Evolutionary conservation across 2,797 vertebrate genomes (phyloP), one percentile per base, ranked within the genome.

Genomic region (Rhinichthys osculus): DNA sequence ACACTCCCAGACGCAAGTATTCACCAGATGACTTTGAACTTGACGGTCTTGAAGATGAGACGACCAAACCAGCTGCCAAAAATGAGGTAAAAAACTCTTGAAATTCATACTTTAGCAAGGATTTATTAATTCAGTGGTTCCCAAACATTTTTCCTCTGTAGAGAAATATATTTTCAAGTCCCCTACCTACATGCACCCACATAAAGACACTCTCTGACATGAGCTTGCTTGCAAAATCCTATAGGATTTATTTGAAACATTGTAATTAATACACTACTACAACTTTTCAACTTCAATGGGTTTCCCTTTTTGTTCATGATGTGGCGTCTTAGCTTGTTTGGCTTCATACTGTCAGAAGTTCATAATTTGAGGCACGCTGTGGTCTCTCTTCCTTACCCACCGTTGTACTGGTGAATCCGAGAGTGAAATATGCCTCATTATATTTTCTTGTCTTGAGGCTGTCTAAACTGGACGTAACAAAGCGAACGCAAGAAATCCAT

Each of bases 21-120:
- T 94, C 96, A 23, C 85, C 90, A 33, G 95, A 94, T 74, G 96
- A 96, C 84, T 96, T 96, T 92, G 95, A 96, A 76, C 90, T 96
- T 0, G 96, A 96, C 66, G 88, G 89, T 30, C 73, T 90, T 30
- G 94, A 95, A 10, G 95, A 96, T 62, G 94, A 93, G 1, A 42
- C 92, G 42, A 77, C 82, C 86, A 87, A 83, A 71, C 52, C 72
- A 73, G 82, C 85, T 52, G 52, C 88, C 16, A 88, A 89, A 82
- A 86, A 92, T 1, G 81, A 84, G 85, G 92, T 91, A 88, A 87
- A 82, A 89, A 90, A 94, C 23, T 16, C 1, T 91, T 92, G n/a
- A 50, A 73, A 73, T 30, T 5, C 2, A 76, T 14, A 52, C 5
- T 35, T 52, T 35, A 57, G 10, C 5, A 57, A 38, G 11, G 21